Percentiles rank a stretch among this genome's conserved stretches.
Conservation (phyloP, 2,113 vertebrate species). For the Turnix velox region DNA sequence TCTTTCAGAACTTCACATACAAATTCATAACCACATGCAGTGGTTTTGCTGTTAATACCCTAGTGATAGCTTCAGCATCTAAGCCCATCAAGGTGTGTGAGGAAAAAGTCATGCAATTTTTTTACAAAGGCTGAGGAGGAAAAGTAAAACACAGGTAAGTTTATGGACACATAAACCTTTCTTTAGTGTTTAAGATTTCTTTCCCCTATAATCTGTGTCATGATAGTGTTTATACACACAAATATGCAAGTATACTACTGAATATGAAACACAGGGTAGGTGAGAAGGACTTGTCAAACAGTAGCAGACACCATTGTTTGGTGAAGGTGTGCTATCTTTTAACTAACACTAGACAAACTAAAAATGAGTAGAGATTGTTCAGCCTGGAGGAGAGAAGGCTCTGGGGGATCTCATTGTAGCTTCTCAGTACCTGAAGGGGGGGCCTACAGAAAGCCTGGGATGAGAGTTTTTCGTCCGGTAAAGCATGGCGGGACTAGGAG, state of each 20-base stretch:
- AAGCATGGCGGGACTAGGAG: too few species aligned
- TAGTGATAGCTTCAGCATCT: background rate
- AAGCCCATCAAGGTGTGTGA: background rate
- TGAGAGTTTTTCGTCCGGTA: too few species aligned
- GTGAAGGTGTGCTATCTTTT: background rate
- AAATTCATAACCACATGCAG: background rate
- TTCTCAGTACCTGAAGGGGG: too few species aligned
- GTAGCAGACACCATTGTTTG: background rate
- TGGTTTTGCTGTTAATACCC: background rate
- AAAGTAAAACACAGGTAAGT: background rate
- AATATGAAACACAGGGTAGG: background rate
- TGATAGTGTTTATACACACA: background rate
- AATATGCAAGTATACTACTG: background rate
- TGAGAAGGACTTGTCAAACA: background rate
- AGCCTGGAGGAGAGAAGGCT: too few species aligned
- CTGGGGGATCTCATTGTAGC: too few species aligned
- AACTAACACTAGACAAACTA: background rate
- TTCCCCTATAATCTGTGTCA: background rate
- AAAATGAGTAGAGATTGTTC: too few species aligned
- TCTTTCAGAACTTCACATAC: background rate
- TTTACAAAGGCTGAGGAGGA: background rate
- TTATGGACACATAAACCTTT: background rate
- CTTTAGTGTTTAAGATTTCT: background rate
- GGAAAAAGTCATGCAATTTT: background rate
- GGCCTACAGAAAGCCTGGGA: too few species aligned